Conservation (phyloP, 1,140 invertebrate genomes). For the Varroa destructor region DNA sequence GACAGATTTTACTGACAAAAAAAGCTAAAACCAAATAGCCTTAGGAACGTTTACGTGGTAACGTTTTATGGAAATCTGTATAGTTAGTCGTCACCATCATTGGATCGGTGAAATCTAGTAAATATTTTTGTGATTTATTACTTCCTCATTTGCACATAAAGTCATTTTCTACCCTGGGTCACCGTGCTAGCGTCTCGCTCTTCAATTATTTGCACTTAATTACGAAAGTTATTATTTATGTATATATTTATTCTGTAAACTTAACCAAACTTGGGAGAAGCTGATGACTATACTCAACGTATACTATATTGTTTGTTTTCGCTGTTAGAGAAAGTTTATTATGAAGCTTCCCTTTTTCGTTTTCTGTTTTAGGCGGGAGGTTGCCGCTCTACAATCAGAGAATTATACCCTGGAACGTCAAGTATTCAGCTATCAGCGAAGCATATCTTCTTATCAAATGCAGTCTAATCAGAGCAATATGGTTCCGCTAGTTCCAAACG, state of each 20-base stretch:
- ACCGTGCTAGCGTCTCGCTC: not conserved
- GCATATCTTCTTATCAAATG: slow-evolving; percentile 48
- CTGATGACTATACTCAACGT: no score
- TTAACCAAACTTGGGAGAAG: no score
- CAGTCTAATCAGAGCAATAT: no score
- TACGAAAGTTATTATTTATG: not conserved
- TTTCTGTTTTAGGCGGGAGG: slow-evolving; percentile 53
- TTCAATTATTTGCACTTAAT: not conserved
- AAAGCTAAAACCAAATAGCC: not conserved
- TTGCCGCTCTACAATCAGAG: slow-evolving; percentile 64
- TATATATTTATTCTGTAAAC: not conserved
- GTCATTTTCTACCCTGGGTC: not conserved
- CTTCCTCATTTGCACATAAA: not conserved
- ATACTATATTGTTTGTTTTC: no score
- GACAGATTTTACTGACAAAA: no score
- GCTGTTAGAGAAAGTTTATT: no score
- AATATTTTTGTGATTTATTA: not conserved
- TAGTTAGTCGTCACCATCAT: not conserved
- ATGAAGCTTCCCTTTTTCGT: no score
- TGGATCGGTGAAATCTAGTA: not conserved
- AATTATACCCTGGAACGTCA: slow-evolving; percentile 72
- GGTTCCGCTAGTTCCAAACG: no score
- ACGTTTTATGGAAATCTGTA: not conserved
- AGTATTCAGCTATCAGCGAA: slow-evolving; percentile 71
- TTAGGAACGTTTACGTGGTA: not conserved